Evolutionary conservation across 2,888 invertebrate species (phyloP).

Genomic region (Chrysolina oricalcia): DNA sequence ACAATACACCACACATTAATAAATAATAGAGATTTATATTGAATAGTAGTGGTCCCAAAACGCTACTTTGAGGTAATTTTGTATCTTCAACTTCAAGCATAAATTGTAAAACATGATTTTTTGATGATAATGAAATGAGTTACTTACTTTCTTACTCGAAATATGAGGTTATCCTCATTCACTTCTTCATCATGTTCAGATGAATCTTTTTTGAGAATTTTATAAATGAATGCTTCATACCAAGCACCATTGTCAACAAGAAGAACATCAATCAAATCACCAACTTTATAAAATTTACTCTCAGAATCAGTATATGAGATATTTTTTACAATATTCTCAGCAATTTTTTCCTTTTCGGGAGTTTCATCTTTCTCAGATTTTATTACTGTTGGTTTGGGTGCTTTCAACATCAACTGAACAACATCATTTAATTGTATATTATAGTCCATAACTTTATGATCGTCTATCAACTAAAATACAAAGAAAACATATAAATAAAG

Average conservation of each 20-base stretch:
- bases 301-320: conserved; percentile 54
- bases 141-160: conserved; percentile 68
- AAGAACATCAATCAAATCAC: conserved; percentile 80
- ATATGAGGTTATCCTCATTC: conserved; percentile 70
- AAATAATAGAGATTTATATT: too few species aligned
- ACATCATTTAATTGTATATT: conserved; percentile 84
- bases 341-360: conserved; percentile 23
- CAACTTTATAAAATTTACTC: conserved; percentile 73
- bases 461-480: conserved; percentile 55
- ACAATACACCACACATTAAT: too few species aligned
- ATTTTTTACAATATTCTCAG: conserved; percentile 38
- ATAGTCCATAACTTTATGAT: conserved; percentile 81
- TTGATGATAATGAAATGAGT: conserved; percentile 17
- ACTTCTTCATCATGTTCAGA: conserved; percentile 27
- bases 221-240: conserved; percentile 80
- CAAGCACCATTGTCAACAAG: conserved; percentile 80
- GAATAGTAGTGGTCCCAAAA: too few species aligned
- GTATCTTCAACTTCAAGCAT: too few species aligned
- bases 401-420: conserved; percentile 78
- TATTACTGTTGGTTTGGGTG: conserved; percentile 54
- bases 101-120: too few species aligned
- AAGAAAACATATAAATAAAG: not conserved
- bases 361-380: conserved; percentile 32
- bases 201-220: conserved; percentile 71
- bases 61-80: too few species aligned